These are phyloP conservation scores for Cydia fagiglandana DNA, from an alignment of 1,140 invertebrate species.

Conservation along the genomic window DNA sequence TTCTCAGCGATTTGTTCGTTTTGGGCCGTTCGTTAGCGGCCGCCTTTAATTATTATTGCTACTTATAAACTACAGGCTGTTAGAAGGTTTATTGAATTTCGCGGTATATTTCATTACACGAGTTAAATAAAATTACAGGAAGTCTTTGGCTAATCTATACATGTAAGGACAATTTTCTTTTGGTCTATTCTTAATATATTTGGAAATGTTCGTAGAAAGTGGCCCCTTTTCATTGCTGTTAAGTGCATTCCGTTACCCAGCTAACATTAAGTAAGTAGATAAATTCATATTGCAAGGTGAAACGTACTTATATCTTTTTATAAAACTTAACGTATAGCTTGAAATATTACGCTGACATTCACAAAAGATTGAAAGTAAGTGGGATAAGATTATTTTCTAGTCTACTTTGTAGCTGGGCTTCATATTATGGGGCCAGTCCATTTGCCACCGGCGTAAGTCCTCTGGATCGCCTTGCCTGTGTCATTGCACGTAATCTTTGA, in stretches of 20 bases:
- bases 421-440: conserved; percentile 6
- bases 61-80: conserved; percentile 18
- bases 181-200: background rate
- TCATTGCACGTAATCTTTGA: background rate
- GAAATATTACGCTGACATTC: background rate
- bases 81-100: conserved; percentile 11
- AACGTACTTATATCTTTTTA: background rate
- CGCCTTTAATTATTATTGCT: conserved; percentile 22
- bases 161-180: background rate
- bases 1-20: conserved; percentile 51
- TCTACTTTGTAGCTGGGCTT: conserved; percentile 1
- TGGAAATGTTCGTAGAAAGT: background rate
- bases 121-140: background rate
- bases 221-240: background rate
- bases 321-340: background rate
- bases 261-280: too few species aligned
- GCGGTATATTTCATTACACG: background rate
- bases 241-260: background rate
- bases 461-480: background rate
- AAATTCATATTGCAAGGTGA: background rate
- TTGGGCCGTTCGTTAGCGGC: conserved; percentile 29
- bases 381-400: background rate
- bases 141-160: background rate
- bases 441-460: background rate
- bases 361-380: background rate